phyloP scores from a whole-genome alignment of 2,113 vertebrate species.

The Tamias sibiricus region DNA sequence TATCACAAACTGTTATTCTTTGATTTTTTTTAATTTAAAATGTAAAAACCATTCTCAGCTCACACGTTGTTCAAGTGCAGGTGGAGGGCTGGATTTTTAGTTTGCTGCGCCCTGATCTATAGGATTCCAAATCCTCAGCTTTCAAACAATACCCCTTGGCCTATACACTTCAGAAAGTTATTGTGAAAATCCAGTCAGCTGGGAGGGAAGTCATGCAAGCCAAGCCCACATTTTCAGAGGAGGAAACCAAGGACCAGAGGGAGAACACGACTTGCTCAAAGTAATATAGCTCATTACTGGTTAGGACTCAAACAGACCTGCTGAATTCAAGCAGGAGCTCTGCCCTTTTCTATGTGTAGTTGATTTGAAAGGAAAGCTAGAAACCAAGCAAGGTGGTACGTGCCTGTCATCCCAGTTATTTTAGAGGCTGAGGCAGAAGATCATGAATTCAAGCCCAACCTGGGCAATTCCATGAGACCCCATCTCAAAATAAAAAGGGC shows the following conservation, averaged over 20 bases:
- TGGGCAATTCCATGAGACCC: not conserved
- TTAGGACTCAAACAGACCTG: not conserved
- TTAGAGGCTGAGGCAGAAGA: not conserved
- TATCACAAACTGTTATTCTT: not conserved
- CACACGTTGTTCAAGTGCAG: not conserved
- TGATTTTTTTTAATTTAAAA: conserved; percentile 32
- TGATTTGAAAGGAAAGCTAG: not conserved
- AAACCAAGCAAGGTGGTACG: not conserved
- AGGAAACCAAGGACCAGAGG: not conserved
- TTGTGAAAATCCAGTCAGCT: not conserved
- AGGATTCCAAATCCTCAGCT: not conserved
- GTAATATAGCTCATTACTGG: not conserved
- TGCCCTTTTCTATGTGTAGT: not conserved
- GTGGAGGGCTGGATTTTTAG: not conserved
- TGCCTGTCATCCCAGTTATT: not conserved
- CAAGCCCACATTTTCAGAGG: not conserved
- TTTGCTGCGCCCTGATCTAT: not conserved
- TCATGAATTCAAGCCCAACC: not conserved
- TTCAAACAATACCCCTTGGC: not conserved
- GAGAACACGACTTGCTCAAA: not conserved
- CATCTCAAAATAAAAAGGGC: not conserved
- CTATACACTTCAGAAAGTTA: not conserved
- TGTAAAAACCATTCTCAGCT: not conserved
- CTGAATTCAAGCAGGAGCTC: not conserved
- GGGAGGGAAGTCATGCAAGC: not conserved